Conservation (phyloP, 2,797 vertebrate species). For the Anabas testudineus region DNA sequence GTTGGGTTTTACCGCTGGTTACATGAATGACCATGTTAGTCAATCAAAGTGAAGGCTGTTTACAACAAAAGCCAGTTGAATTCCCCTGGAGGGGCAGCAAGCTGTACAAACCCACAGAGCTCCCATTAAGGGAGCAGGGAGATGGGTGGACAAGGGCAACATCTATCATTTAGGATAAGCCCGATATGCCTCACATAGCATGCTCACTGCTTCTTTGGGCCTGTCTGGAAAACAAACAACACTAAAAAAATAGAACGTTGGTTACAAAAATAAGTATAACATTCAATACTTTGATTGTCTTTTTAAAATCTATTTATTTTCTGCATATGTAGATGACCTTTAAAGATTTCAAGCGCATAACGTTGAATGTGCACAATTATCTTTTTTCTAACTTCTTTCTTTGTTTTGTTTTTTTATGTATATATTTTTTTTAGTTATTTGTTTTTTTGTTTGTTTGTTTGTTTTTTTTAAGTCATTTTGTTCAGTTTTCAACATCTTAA, state of each 20-base stretch:
- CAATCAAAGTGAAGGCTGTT: slow-evolving; percentile 57
- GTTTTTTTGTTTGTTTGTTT: slow-evolving; percentile 60
- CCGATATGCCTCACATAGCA: slow-evolving; percentile 76
- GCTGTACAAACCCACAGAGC: slow-evolving; percentile 60
- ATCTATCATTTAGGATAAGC: slow-evolving; percentile 69
- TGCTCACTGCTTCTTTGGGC: slow-evolving; percentile 85
- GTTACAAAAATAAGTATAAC: slow-evolving; percentile 99
- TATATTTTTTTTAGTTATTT: slow-evolving; percentile 78
- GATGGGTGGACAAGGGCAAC: slow-evolving; percentile 54
- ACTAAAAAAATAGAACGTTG: slow-evolving; percentile 87
- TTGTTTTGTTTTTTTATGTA: slow-evolving; percentile 66
- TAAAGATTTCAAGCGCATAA: slow-evolving; percentile 94
- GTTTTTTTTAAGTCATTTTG: slow-evolving; percentile 54
- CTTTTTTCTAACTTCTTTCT: slow-evolving; percentile 72
- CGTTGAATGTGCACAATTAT: slow-evolving; percentile 92
- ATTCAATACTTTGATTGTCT: slow-evolving; percentile 99
- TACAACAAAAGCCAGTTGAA: slow-evolving; percentile 51
- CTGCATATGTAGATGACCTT: slow-evolving; percentile 89
- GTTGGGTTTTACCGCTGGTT: slow-evolving; percentile 43
- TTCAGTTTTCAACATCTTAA: slow-evolving; percentile 88
- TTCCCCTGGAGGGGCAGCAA: slow-evolving; percentile 50
- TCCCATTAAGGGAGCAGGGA: slow-evolving; percentile 58
- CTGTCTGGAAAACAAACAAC: slow-evolving; percentile 82
- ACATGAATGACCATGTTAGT: slow-evolving; percentile 46
- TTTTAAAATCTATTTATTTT: slow-evolving; percentile 94